Evolutionary conservation across 2,797 vertebrate genomes (phyloP).

Genomic region (Helicolenus hilgendorfi): DNA sequence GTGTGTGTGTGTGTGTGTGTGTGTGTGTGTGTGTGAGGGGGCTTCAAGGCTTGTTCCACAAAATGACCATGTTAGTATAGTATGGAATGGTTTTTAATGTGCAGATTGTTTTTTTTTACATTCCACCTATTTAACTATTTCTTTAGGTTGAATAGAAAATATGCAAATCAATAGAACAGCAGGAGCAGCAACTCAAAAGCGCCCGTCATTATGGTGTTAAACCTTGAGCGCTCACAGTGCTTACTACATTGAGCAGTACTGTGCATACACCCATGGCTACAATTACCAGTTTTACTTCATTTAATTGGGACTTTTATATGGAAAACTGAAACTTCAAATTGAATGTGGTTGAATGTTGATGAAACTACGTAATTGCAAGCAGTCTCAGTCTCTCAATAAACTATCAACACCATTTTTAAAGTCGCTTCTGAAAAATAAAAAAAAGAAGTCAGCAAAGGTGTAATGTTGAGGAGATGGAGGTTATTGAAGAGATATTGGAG

Average conservation of each 20-base stretch:
- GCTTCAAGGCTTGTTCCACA: neutral
- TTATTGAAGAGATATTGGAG: conserved; percentile 20
- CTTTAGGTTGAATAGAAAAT: neutral
- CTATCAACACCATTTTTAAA: conserved; percentile 35
- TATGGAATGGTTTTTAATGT: neutral
- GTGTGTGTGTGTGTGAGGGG: neutral
- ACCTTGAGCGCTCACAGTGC: neutral
- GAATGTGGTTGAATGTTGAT: conserved; percentile 58
- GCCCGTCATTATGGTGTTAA: neutral
- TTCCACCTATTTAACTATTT: neutral
- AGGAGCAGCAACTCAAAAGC: neutral
- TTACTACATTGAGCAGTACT: neutral
- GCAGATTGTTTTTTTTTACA: neutral
- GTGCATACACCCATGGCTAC: neutral
- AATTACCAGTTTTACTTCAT: conserved; percentile 3
- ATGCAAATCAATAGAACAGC: neutral
- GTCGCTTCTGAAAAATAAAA: conserved; percentile 24
- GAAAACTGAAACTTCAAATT: conserved; percentile 54
- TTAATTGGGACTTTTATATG: conserved; percentile 57
- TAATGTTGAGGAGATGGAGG: neutral
- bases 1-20: neutral
- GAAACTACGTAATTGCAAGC: conserved; percentile 66
- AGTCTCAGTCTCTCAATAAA: conserved; percentile 51
- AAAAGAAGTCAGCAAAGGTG: conserved; percentile 13
- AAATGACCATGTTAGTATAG: neutral